Conservation (phyloP, 37 sponge, comb jelly and placozoan genomes). For the Spongia lamella region DNA sequence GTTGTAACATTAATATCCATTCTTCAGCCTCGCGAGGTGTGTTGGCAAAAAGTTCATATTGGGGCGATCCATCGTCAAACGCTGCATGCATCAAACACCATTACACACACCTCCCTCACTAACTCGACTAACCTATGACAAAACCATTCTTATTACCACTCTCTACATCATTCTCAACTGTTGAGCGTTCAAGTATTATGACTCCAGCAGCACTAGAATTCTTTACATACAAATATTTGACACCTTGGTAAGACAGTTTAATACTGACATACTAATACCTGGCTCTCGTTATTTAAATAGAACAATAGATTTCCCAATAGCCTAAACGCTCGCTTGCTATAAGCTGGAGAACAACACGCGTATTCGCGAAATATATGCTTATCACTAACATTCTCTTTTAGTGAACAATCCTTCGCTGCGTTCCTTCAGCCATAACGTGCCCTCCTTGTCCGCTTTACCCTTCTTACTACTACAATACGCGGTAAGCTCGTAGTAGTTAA, state of each 20-base stretch:
- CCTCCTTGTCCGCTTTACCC: constrained; percentile 82
- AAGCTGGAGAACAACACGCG: constrained; percentile 22
- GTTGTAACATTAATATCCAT: constrained; percentile 48
- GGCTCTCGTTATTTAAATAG: constrained; percentile 52
- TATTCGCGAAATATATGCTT: background rate
- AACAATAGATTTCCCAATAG: constrained; percentile 78
- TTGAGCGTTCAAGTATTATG: constrained; percentile 58
- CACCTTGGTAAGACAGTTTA: too few species aligned
- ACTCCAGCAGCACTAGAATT: constrained; percentile 41
- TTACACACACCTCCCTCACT: background rate
- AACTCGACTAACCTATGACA: constrained; percentile 34
- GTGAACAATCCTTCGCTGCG: constrained; percentile 30
- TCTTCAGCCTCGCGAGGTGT: constrained; percentile 71
- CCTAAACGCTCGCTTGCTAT: constrained; percentile 66
- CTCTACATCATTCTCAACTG: constrained; percentile 48
- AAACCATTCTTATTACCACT: constrained; percentile 61
- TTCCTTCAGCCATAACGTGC: constrained; percentile 77
- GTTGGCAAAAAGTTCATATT: constrained; percentile 52
- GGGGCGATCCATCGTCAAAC: constrained; percentile 53
- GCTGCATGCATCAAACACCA: constrained; percentile 20
- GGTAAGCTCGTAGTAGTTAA: constrained; percentile 79
- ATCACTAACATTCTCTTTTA: constrained; percentile 53
- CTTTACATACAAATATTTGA: too few species aligned
- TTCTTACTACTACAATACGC: constrained; percentile 33
- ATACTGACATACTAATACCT: constrained; percentile 15